Conservation (phyloP, 2,113 vertebrate genomes). For the Oncorhynchus gorbuscha region DNA sequence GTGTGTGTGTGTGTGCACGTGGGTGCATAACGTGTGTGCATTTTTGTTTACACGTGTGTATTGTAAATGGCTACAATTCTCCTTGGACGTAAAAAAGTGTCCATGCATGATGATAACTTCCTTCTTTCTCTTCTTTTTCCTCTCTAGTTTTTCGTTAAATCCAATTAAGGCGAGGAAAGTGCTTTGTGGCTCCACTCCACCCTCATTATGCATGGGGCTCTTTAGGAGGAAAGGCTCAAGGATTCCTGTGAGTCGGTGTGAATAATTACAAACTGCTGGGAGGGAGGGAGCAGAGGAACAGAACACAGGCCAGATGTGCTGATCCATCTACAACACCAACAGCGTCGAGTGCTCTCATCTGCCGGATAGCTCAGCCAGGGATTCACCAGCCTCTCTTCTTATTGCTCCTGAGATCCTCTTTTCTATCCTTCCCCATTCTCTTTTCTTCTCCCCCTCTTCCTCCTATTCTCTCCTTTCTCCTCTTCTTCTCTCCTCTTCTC, state of each 20-base stretch:
- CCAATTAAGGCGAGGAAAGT: conserved; percentile 73
- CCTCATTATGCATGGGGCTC: conserved; percentile 76
- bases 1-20: too few relatives aligned
- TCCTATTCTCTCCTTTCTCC: neutral
- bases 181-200: conserved; percentile 59
- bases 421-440: neutral
- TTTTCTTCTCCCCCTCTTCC: neutral
- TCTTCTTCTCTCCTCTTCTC: conserved; percentile 5
- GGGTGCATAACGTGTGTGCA: too few relatives aligned
- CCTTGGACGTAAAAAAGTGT: too few relatives aligned
- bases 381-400: conserved; percentile 8
- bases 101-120: too few relatives aligned
- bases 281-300: conserved; percentile 27
- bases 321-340: conserved; percentile 32
- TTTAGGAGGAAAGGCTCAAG: conserved; percentile 43
- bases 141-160: conserved; percentile 48
- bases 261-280: conserved; percentile 66
- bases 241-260: conserved; percentile 67
- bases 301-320: conserved; percentile 65
- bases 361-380: conserved; percentile 45
- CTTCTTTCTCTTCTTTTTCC: too few relatives aligned
- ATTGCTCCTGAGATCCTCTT: neutral
- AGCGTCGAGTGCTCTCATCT: conserved; percentile 45
- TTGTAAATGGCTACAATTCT: too few relatives aligned
- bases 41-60: too few relatives aligned